Evolutionary conservation across 2,113 vertebrate species (phyloP), one percentile per base, ranked within the genome.

Genomic region (Catharus minimus): DNA sequence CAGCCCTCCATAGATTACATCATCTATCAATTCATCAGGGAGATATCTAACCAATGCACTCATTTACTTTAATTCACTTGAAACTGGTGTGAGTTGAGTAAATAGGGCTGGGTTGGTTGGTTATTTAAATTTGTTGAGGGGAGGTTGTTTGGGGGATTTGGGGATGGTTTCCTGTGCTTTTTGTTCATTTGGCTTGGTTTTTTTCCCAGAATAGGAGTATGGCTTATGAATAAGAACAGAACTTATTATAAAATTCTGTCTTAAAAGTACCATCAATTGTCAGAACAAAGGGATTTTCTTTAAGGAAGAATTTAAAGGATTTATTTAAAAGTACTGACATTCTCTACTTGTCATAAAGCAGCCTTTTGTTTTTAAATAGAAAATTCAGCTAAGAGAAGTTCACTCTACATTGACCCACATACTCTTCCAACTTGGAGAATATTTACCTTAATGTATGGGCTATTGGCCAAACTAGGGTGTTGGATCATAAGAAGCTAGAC

Each of bases 361-460:
- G 56, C 18, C n/a, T 76, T 89, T 65, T 68, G 15, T 26, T 89
- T 61, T 52, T 36, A 72, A 94, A 57, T 30, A 23, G 75, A 82
- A 80, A 80, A 85, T n/a, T 69, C 28, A 69, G 11, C 56, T 43
- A 26, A 46, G 30, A 68, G 10, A 76, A 85, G 10, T 53, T 67
- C 27, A 36, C 22, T 64, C 36, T 68, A 39, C 38, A 23, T 5
- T 88, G 28, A 73, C 28, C 7, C 15, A 18, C 55, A 47, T 66
- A 4, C n/a, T 83, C 60, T 86, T 64, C 15, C 50, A 68, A 13
- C 2, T 21, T 38, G 32, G 26, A 62, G 71, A 88, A 66, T 36
- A 67, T 66, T 77, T 47, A 90, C 47, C 36, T 80, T 39, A 38
- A 32, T 27, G 15, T 41, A 72, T 20, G 27, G 30, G 73, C 28